A percentile compares a stretch with the other conserved stretches of the same genome.
phyloP scores from a whole-genome alignment of 2,113 vertebrate genomes.

The Zosterops hypoxanthus region DNA sequence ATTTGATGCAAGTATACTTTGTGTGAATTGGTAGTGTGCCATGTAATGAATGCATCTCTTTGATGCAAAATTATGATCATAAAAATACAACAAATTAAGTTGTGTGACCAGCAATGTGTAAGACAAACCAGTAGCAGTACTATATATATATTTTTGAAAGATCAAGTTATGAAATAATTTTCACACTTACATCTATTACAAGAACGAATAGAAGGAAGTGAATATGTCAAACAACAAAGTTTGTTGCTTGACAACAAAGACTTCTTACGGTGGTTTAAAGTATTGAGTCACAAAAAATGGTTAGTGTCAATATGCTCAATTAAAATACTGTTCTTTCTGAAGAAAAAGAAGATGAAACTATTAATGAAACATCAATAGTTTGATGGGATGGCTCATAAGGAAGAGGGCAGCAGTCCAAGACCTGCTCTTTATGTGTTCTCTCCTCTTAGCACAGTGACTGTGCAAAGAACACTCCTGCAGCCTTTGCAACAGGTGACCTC shows the following conservation, averaged over 20 bases:
- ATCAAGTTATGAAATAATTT: not conserved
- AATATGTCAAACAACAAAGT: not conserved
- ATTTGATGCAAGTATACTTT: not conserved
- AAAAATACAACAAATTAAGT: not conserved
- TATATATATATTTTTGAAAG: not conserved
- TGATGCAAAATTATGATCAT: not conserved
- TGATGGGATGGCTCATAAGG: not conserved
- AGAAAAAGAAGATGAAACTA: not conserved
- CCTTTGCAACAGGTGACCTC: not conserved
- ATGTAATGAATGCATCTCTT: not conserved
- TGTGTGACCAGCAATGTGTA: not conserved
- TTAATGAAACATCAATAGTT: not conserved
- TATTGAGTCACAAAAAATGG: not conserved
- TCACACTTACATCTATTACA: not conserved
- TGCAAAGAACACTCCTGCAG: not conserved
- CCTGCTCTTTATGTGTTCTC: not conserved
- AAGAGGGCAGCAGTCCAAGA: not conserved
- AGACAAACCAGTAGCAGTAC: not conserved
- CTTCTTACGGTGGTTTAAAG: not conserved
- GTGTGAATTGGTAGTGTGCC: not conserved
- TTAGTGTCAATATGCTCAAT: not conserved
- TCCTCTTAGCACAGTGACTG: not conserved
- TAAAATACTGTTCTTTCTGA: constrained; percentile 14
- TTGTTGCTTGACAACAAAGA: not conserved
- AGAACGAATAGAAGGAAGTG: not conserved